Percentiles rank a stretch among this genome's conserved stretches.
These are phyloP conservation scores for Drosophila sechellia DNA, from an alignment of 1,140 invertebrate species.

Conservation along the genomic window DNA sequence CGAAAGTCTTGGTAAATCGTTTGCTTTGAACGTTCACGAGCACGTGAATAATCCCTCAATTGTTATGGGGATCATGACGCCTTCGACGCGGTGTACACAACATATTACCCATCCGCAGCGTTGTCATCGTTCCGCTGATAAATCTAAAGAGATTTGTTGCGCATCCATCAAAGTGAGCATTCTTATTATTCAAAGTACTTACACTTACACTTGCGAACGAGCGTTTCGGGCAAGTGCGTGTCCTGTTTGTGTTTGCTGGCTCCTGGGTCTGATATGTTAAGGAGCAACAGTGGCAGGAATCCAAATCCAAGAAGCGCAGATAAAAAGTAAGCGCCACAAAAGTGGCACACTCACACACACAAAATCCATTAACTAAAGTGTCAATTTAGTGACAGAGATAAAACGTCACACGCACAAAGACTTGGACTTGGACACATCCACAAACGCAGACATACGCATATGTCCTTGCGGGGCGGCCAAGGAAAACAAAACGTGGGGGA, in stretches of 20 bases:
- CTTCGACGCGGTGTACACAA: background rate
- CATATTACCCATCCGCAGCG: conserved; percentile 2
- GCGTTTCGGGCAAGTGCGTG: conserved; percentile 66
- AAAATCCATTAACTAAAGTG: conserved; percentile 84
- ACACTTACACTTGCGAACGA: conserved; percentile 44
- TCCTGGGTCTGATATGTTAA: conserved; percentile 14
- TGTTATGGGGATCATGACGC: conserved; percentile 34
- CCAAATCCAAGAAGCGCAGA: conserved; percentile 37
- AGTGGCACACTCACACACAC: conserved; percentile 70
- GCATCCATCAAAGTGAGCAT: conserved; percentile 81
- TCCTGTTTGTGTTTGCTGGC: conserved; percentile 20
- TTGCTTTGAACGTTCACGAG: conserved; percentile 13
- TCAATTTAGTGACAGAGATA: conserved; percentile 84
- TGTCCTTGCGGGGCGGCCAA: conserved; percentile 16
- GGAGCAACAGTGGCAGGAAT: conserved; percentile 58
- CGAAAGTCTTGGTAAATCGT: conserved; percentile 41
- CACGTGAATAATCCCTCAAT: conserved; percentile 31
- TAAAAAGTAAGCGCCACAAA: conserved; percentile 66
- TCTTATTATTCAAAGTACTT: conserved; percentile 81
- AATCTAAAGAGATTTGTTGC: conserved; percentile 69
- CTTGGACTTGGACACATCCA: conserved; percentile 36
- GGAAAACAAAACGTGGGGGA: conserved; percentile 20
- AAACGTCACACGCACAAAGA: conserved; percentile 74
- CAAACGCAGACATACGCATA: conserved; percentile 26
- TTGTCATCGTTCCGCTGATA: conserved; percentile 57